Percentiles rank a stretch among this genome's conserved stretches.
Evolutionary conservation across 2,113 vertebrate species (phyloP).

Genomic region (Colius striatus): DNA sequence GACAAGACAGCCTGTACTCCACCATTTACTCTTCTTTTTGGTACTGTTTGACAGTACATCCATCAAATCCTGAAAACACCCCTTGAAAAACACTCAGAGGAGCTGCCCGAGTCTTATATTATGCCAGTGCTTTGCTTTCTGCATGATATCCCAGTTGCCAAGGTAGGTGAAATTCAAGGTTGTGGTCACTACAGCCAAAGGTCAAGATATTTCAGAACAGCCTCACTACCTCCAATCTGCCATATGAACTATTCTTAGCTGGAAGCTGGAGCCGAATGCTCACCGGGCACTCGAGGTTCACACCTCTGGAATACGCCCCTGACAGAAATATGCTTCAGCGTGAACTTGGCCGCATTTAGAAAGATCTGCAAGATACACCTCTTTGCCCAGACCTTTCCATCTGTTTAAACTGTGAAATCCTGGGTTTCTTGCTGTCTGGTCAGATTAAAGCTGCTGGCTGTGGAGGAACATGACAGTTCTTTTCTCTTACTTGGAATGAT

Average conservation of each 20-base stretch:
- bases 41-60: not conserved
- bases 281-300: slow-evolving; percentile 59
- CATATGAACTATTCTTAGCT: slow-evolving; percentile 32
- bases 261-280: slow-evolving; percentile 32
- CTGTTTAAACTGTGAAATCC: slow-evolving; percentile 73
- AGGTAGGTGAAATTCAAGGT: slow-evolving; percentile 56
- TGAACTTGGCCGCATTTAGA: slow-evolving; percentile 62
- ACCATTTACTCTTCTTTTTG: not conserved
- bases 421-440: slow-evolving; percentile 63
- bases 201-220: slow-evolving; percentile 31
- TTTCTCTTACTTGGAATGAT: slow-evolving; percentile 62
- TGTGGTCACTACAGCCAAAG: slow-evolving; percentile 41
- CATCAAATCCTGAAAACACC: not conserved
- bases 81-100: not conserved
- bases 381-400: slow-evolving; percentile 71
- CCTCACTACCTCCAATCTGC: not conserved
- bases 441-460: slow-evolving; percentile 71
- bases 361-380: slow-evolving; percentile 60
- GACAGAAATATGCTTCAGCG: slow-evolving; percentile 68
- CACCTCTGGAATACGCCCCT: slow-evolving; percentile 69
- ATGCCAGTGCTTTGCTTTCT: not conserved
- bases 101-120: not conserved
- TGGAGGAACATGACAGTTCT: slow-evolving; percentile 51
- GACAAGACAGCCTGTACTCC: not conserved
- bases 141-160: not conserved